A percentile compares a stretch with the other conserved stretches of the same genome.
These are phyloP conservation scores for Caerostris extrusa DNA, from an alignment of 1,140 invertebrate species.

Conservation along the genomic window DNA sequence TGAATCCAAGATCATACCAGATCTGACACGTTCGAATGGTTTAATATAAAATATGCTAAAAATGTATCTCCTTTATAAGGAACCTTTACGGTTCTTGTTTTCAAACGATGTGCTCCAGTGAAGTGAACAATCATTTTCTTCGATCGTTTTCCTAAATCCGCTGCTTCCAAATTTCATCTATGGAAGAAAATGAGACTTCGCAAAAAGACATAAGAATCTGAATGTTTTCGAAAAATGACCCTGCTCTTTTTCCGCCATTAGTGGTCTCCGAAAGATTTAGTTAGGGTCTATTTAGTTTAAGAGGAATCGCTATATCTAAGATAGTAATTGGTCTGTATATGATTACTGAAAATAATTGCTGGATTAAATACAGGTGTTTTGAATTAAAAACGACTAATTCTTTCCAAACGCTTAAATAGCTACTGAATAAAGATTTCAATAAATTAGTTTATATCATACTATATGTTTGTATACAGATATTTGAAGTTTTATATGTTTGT, in stretches of 20 bases:
- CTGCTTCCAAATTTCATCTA: constrained; percentile 51
- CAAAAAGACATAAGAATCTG: not conserved
- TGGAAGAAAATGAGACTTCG: constrained; percentile 28
- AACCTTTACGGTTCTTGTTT: constrained; percentile 54
- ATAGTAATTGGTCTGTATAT: too few relatives aligned
- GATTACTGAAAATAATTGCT: too few relatives aligned
- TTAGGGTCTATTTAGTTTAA: too few relatives aligned
- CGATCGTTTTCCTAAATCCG: constrained; percentile 71
- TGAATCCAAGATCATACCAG: not conserved
- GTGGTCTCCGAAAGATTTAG: not conserved
- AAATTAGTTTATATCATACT: too few relatives aligned
- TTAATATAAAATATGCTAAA: constrained; percentile 52
- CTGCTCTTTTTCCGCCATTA: not conserved
- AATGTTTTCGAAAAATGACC: not conserved
- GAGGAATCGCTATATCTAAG: too few relatives aligned
- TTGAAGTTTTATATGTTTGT: too few relatives aligned
- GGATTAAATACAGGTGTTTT: too few relatives aligned
- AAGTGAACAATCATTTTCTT: constrained; percentile 60
- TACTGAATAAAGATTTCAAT: too few relatives aligned
- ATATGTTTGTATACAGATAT: too few relatives aligned
- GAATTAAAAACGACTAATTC: too few relatives aligned
- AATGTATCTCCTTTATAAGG: constrained; percentile 5
- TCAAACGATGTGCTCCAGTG: not conserved
- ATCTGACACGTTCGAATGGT: not conserved
- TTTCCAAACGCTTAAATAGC: too few relatives aligned